Base-by-base conservation (phyloP, 2,113 vertebrate genomes). In the Hirundichthys speculiger region DNA sequence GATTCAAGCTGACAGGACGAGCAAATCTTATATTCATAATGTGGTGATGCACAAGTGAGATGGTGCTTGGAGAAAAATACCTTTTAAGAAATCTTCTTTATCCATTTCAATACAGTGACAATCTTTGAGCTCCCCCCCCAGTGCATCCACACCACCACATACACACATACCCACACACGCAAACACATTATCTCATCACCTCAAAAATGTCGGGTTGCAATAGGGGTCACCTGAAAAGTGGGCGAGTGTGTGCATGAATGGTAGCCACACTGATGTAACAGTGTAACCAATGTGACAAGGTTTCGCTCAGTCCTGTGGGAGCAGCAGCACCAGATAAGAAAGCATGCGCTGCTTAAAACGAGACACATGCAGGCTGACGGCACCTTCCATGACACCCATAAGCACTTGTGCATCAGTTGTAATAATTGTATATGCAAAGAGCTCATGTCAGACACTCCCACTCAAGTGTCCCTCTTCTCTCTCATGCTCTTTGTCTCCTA, bases 351-450 rank as follows among this genome's bases (percentile, higher is more conserved):
- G 78, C 86, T 84, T 70, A 70, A 73, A 80, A 73, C 82, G 64
- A 71, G 69, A 61, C 77, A 76, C 81, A 81, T 66, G 48, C 62
- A 72, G 46, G 64, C 58, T 75, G 84, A 79, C 83, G 77, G 77
- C 80, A 53, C 69, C 63, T 18, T 34, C 34, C 3, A 53, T 55
- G 80, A 66, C 72, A 80, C 80, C 68, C 65, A 21, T 65, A 55
- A 50, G 63, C 70, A 66, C 73, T 86, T 71, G 66, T 53, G 47
- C 80, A 81, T 84, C 73, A 83, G 58, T 69, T 77, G 79, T 66
- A 82, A 85, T 84, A 80, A 85, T 77, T 56, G 38, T 64, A 67
- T 65, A 86, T 83, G 84, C 71, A 75, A 84, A 84, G 65, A 83
- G 72, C 49, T 49, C 3, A 24, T 77, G 83, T 84, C 77, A 70